Base-by-base conservation (phyloP, 2,797 vertebrate species). In the Spatula versicolor region DNA sequence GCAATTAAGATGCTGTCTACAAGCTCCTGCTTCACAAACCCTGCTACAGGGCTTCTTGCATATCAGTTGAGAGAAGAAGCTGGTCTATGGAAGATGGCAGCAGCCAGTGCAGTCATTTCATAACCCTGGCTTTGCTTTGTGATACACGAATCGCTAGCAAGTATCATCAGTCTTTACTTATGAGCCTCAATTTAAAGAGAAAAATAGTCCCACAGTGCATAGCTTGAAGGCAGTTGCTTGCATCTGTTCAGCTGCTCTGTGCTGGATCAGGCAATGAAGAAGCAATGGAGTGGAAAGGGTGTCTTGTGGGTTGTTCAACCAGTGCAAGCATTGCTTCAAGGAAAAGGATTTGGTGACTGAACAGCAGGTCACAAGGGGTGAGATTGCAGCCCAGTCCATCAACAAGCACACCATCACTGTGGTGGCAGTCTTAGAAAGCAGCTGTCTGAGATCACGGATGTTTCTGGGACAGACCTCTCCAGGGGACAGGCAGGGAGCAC, bases 1-100 rank as follows among this genome's bases (percentile, higher is more conserved):
- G 83, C 64, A 86, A 21, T 91, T 81, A 35, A 59, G 58, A 83
- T 85, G 75, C 45, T 87, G 95, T 71, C n/a, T 92, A 66, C 55
- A 75, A 50, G 68, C 33, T 95, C 28, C 78, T 83, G 88, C 71
- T 89, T 95, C 86, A 82, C 63, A 54, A 77, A 20, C 75, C 78
- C 90, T 68, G 71, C 60, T 80, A 5, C 9, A 55, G 63, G 73
- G 48, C 52, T 33, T 93, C 80, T 50, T 76, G 60, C 43, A 5
- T 59, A 33, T 69, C 43, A 67, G 5, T 50, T 41, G 23, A 58
- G 73, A 46, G 60, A 46, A 59, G 26, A 66, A 81, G 46, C 41
- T 68, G 59, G 23, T 25, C 72, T 41, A 5, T 39, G 48, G 72
- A 45, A 80, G 50, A 19, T 13, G 37, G 23, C 60, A 48, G 69